phyloP scores from a whole-genome alignment of 2,113 vertebrate genomes.

The Hucho hucho region DNA sequence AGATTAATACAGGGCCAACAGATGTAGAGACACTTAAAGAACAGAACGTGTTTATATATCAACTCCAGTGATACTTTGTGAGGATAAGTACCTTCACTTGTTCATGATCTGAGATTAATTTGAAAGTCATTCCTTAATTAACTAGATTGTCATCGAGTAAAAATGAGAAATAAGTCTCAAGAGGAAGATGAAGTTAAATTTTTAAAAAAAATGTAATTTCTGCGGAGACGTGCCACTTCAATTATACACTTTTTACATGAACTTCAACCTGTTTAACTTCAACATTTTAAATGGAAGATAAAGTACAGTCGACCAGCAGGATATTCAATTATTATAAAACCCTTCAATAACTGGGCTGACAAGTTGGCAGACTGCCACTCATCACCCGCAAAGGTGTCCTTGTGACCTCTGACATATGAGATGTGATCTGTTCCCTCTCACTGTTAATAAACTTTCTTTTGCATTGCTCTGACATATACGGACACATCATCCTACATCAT shows the following conservation, averaged over 20 bases:
- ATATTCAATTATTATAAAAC: constrained; percentile 65
- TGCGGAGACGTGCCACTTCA: constrained; percentile 47
- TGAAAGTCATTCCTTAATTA: constrained; percentile 71
- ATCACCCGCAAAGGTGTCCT: constrained; percentile 48
- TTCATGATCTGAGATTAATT: constrained; percentile 63
- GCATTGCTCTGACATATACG: constrained; percentile 44
- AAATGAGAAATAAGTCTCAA: constrained; percentile 40
- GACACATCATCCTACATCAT: constrained; percentile 59
- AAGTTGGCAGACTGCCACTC: constrained; percentile 57
- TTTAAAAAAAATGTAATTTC: constrained; percentile 45
- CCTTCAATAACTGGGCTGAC: constrained; percentile 61
- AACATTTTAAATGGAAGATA: constrained; percentile 26
- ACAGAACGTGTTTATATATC: constrained; percentile 56
- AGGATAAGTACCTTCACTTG: constrained; percentile 55
- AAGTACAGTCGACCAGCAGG: constrained; percentile 51
- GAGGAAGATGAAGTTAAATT: constrained; percentile 34
- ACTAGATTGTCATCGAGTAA: constrained; percentile 60
- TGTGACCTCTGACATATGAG: constrained; percentile 66
- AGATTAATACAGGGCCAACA: background rate
- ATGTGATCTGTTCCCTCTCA: constrained; percentile 54
- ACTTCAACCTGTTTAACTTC: constrained; percentile 7
- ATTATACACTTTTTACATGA: constrained; percentile 42
- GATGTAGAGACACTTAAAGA: constrained; percentile 46
- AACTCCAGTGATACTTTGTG: constrained; percentile 47
- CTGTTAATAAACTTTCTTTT: constrained; percentile 59